phyloP scores from a whole-genome alignment of 2,888 invertebrate genomes.

The Mythimna impura region DNA sequence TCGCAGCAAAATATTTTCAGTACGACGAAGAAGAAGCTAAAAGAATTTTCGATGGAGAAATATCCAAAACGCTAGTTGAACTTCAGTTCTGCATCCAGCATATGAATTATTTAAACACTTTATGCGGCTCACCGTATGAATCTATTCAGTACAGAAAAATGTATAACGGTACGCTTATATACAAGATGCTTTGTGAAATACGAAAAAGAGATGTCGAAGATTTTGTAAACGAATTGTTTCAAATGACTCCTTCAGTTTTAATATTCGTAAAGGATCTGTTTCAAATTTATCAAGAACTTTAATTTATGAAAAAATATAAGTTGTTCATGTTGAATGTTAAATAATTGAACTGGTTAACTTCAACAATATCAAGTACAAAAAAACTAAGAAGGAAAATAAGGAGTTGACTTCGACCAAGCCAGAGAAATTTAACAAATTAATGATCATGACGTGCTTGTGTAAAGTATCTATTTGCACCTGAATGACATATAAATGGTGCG shows the following conservation, averaged over 20 bases:
- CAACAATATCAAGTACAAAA: background rate
- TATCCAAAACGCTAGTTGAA: conserved; percentile 63
- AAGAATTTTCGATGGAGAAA: conserved; percentile 55
- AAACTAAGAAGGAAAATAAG: no score
- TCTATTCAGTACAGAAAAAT: conserved; percentile 63
- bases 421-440: no score
- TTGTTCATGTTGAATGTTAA: background rate
- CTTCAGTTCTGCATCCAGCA: conserved; percentile 70
- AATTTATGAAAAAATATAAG: background rate
- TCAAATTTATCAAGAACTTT: conserved; percentile 23
- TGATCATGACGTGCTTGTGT: no score
- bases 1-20: conserved; percentile 51
- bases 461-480: no score
- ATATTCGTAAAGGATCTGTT: conserved; percentile 20
- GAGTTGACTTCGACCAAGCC: no score
- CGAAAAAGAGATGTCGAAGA: background rate
- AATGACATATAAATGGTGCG: no score
- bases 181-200: conserved; percentile 60
- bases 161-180: conserved; percentile 71
- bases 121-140: conserved; percentile 69
- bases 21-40: conserved; percentile 24
- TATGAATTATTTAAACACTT: conserved; percentile 70
- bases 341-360: background rate
- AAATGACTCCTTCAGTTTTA: conserved; percentile 36
- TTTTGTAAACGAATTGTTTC: conserved; percentile 37